Evolutionary conservation across 2,888 invertebrate genomes (phyloP), one percentile per base, ranked within the genome.

Genomic region (Lampropteryx suffumata): DNA sequence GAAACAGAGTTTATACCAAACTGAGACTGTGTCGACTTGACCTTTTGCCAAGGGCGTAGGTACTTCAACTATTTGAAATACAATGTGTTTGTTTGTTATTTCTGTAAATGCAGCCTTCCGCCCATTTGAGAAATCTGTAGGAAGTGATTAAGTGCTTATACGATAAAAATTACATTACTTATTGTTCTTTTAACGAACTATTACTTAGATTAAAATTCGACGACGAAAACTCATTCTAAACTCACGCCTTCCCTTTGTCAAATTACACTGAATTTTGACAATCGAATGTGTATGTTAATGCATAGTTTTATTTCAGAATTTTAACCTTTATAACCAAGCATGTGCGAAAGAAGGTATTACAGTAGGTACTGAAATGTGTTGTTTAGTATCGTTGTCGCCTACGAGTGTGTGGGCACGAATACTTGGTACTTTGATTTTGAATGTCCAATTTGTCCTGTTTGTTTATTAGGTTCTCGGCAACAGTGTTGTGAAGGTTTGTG

Each of bases 81-180:
- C 71, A 76, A 78, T 67, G 77, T 73, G 81, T 81, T 85, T 82
- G 86, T 84, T 82, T 83, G 82, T 82, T 86, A 84, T 81, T 82
- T 81, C 71, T 82, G 73, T 82, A 81, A 83, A 79, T 75, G 74
- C 82, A 81, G 79, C 82, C 84, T 89, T 88, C 89, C 89, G 86
- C 87, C 82, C 85, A n/a, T 86, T 85, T 79, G 77, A 76, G 73
- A 33, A 44, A 52, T 52, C 75, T 82, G 82, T 86, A 87, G 86
- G 88, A 88, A 90, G 85, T 83, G 86, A 88, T 88, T 87, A 82
- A 81, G 75, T 81, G 75, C 67, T 76, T 73, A 58, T 78, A 74
- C 69, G 68, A 78, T 77, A 81, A 80, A 83, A 81, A 84, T n/a
- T n/a, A n/a, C n/a, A 84, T 73, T 79, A 82, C 78, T 73, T 45